Evolutionary conservation across 2,113 vertebrate genomes (phyloP).

Genomic region (Gymnarchus niloticus): DNA sequence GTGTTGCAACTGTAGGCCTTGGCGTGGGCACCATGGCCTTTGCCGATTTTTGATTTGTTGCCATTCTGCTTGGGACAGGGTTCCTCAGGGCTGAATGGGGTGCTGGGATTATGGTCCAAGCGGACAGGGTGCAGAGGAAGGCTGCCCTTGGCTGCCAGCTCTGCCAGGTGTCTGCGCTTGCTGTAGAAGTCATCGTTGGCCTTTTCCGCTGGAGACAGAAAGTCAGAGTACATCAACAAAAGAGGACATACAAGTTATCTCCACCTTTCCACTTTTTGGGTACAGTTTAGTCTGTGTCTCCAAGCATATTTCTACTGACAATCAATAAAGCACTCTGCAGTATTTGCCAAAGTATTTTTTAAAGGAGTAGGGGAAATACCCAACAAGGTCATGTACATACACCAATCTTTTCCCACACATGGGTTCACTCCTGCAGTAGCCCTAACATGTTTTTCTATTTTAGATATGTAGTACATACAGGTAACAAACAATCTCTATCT

Average conservation of each 20-base stretch:
- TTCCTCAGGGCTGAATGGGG: constrained; percentile 77
- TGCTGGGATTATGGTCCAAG: constrained; percentile 72
- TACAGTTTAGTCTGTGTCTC: background rate
- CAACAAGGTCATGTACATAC: background rate
- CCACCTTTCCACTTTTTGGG: too few relatives aligned
- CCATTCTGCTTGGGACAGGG: constrained; percentile 75
- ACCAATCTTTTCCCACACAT: background rate
- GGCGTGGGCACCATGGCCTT: constrained; percentile 64
- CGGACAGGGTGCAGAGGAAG: constrained; percentile 82
- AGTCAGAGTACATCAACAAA: background rate
- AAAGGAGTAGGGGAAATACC: background rate
- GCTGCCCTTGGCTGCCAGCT: constrained; percentile 81
- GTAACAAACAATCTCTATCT: background rate
- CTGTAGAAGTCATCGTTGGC: constrained; percentile 86
- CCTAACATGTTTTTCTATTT: background rate
- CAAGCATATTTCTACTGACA: background rate
- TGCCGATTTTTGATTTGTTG: constrained; percentile 73
- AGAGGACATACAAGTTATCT: background rate
- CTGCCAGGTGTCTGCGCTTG: constrained; percentile 83
- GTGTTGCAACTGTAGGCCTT: constrained; percentile 83
- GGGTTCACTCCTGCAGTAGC: background rate
- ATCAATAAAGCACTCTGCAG: background rate
- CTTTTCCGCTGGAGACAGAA: constrained; percentile 75
- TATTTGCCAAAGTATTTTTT: background rate
- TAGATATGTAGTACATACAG: background rate